Conservation (phyloP, 2,888 invertebrate genomes). For the Acleris literana region DNA sequence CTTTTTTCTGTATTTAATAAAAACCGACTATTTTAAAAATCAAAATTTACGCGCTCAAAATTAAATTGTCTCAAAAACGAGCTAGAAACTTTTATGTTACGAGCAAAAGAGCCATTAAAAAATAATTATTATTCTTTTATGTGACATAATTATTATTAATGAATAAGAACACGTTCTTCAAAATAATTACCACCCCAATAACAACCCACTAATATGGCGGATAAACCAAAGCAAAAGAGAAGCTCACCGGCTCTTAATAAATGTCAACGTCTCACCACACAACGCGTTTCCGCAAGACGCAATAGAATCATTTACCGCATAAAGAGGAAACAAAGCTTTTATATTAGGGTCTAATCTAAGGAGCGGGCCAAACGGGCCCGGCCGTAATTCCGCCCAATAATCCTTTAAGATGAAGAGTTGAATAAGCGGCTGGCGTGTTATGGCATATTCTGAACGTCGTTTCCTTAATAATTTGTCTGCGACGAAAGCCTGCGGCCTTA, state of each 20-base stretch:
- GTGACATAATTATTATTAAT: no score
- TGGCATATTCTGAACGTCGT: conserved; percentile 59
- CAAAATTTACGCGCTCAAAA: no score
- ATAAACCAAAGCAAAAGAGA: conserved; percentile 12
- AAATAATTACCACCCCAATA: no score
- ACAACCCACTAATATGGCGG: neutral
- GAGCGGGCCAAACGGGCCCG: conserved; percentile 44
- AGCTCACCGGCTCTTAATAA: conserved; percentile 19
- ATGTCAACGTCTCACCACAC: conserved; percentile 22
- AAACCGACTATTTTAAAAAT: no score
- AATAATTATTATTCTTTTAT: no score
- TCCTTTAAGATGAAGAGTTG: conserved; percentile 64
- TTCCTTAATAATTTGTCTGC: conserved; percentile 64
- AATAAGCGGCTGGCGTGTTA: conserved; percentile 61
- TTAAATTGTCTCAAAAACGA: no score
- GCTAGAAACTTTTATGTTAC: no score
- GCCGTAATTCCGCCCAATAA: conserved; percentile 57
- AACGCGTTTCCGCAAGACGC: conserved; percentile 40
- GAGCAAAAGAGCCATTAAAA: no score
- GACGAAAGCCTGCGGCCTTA: conserved; percentile 44
- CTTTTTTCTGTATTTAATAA: no score
- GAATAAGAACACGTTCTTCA: no score
- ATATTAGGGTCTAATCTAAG: conserved; percentile 57
- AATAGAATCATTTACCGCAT: conserved; percentile 41
- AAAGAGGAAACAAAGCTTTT: conserved; percentile 53